Base-by-base conservation (phyloP, 1,140 invertebrate genomes). In the Drosophila setifemur region DNA sequence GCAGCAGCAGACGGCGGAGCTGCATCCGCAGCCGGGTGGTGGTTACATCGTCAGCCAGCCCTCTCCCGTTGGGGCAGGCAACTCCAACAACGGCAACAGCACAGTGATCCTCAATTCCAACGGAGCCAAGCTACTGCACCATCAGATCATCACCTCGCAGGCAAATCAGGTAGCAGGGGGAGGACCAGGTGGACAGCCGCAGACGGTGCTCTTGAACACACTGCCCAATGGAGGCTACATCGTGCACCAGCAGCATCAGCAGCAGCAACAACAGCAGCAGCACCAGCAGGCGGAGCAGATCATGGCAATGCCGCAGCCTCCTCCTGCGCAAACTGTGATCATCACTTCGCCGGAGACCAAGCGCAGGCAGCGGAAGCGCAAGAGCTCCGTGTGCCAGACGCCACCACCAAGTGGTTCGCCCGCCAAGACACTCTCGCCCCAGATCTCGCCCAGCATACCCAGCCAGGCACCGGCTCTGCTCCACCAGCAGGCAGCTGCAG, bases 131-230 rank as follows among this genome's bases (percentile, higher is more conserved):
- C n/a, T 83, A 31, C 9, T 83, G 40, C 79, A 83, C 33, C 83
- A 89, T 11, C 88, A 89, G 92, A 92, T 78, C 91, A 91, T 45
- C n/a, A 73, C 53, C 39, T 82, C 77, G 33, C 76, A 81, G 58
- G 76, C 75, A 45, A 52, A 71, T 93, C 66, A 58, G 18, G 67
- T 77, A n/a, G 19, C 35, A 11, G 18, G 26, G 1, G 67, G 64
- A n/a, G 57, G 43, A 4, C 16, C 68, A 2, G 16, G 33, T 29
- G 54, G 40, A 2, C 50, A 43, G 5, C 29, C 60, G 11, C 95
- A 95, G 11, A 95, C 95, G 0, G 95, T 96, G 1, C 92, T 97
- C 6, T 94, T 97, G 0, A 97, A 97, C 77, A 94, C 95, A 0
- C 91, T 97, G 61, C 95, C 95, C 61, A 93, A 95, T 12, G 95